Evolutionary conservation across 2,888 invertebrate genomes (phyloP), one percentile per base, ranked within the genome.

Genomic region (Sarcophaga subvicina): DNA sequence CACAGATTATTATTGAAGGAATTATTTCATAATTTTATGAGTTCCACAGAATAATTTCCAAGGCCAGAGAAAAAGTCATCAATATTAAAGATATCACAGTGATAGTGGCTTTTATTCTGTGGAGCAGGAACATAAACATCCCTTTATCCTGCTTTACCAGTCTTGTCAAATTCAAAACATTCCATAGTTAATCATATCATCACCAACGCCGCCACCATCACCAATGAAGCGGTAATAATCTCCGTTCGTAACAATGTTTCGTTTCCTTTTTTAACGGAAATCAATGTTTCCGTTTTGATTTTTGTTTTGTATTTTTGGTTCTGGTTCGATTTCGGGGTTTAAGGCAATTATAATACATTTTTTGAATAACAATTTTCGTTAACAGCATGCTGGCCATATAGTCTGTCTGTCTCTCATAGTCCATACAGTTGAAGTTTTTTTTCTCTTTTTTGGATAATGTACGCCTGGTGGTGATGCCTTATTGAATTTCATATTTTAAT

Each of bases 151-250:
- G 4, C 14, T 54, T 54, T 17, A 4, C 14, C 4, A 2, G 3
- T 54, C 17, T 54, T 54, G 54, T 17, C 54, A 54, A 54, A 54
- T 54, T 54, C 54, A 54, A 54, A 54, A 54, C 54, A 54, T 54
- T 14, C 67, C 67, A 49, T 80, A 91, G 90, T 91, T 91, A 92
- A 92, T 91, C 91, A 91, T 91, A 91, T 91, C 89, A 90, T 90
- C 91, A 89, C 37, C 37, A 2, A 0, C 37, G 8, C 37, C 37
- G 37, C 37, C 8, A 0, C 2, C 37, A 37, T 37, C 37, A 54
- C 92, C 92, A 92, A 92, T 92, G 92, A 92, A 89, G 90, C 91
- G 89, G 8, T 90, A 88, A 89, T 92, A 92, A 92, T 92, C 92
- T 90, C 87, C 87, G 78, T 85, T 85, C 83, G 83, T 73, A 80